Base-by-base conservation (phyloP, 1,140 invertebrate species). In the Propsilocerus akamusi region DNA sequence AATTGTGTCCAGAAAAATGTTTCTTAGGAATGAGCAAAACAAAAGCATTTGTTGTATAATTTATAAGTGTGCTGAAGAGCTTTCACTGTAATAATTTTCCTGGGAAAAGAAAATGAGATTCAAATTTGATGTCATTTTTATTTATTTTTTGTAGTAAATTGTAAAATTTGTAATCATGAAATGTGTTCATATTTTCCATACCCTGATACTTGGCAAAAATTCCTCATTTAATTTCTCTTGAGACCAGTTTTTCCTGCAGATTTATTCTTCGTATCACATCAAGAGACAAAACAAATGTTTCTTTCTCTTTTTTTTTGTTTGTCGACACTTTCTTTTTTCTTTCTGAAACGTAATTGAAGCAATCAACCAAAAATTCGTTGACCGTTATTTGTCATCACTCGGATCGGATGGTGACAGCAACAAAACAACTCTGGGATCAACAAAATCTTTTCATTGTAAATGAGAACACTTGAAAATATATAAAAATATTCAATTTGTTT, bases 171-270 rank as follows among this genome's bases (percentile, higher is more conserved):
- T n/a, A n/a, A n/a, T n/a, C n/a, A n/a, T n/a, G n/a, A n/a, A n/a
- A n/a, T 20, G 10, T 30, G 3, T 30, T 30, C 28, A 30, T 30
- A 4, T 8, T n/a, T 30, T 8, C 2, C 28, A 3, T 6, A 3
- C 28, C 3, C 28, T 3, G 2, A 2, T 2, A 30, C 28, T 11
- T 11, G 2, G n/a, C 10, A 30, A 30, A 30, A 30, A 22, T 17
- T n/a, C n/a, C n/a, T n/a, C n/a, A n/a, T n/a, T n/a, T n/a, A n/a
- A 41, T 41, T 41, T 41, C 34, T 20, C 34, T 20, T 41, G 34
- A 41, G 34, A 30, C 11, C 11, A 30, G 2, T 30, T 30, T n/a
- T 7, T 3, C 28, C 11, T 12, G 14, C 11, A 41, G 14, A 7
- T 14, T 17, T 14, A 37, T 30, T n/a, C n/a, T n/a, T n/a, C n/a